Evolutionary conservation across 2,888 invertebrate genomes (phyloP).

Genomic region (Blastobasis lacticolella): DNA sequence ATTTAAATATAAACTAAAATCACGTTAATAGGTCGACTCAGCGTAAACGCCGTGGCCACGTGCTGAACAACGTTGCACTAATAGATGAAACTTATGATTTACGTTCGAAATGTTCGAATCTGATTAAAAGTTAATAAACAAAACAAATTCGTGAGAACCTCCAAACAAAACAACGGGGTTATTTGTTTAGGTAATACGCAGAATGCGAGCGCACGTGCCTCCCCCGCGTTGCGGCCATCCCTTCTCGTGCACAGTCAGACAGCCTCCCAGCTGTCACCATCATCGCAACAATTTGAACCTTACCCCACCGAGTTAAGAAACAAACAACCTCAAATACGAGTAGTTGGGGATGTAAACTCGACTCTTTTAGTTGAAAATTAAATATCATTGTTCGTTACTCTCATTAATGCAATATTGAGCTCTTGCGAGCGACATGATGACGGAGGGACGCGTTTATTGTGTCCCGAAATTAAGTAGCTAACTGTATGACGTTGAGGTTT

Average conservation of each 20-base stretch:
- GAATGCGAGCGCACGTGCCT: slow-evolving; percentile 65
- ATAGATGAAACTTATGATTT: too few species aligned
- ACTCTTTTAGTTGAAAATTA: slow-evolving; percentile 62
- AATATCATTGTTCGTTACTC: slow-evolving; percentile 65
- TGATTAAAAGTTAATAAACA: slow-evolving; percentile 22
- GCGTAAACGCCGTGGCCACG: too few species aligned
- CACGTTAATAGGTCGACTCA: too few species aligned
- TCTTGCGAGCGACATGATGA: slow-evolving; percentile 34
- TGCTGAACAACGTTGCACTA: too few species aligned
- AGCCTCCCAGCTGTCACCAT: slow-evolving; percentile 20
- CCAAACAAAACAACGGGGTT: slow-evolving; percentile 40
- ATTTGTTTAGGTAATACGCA: slow-evolving; percentile 71
- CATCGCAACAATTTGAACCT: slow-evolving; percentile 12
- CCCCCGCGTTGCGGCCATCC: slow-evolving; percentile 34
- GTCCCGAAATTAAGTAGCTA: slow-evolving; percentile 55
- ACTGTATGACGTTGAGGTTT: background rate
- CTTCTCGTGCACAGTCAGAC: slow-evolving; percentile 29
- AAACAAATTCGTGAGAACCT: slow-evolving; percentile 56
- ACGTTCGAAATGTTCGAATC: too few species aligned
- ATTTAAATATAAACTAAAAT: too few species aligned
- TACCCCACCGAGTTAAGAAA: slow-evolving; percentile 9
- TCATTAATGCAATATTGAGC: slow-evolving; percentile 68
- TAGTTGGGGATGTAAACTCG: slow-evolving; percentile 28
- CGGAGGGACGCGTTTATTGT: slow-evolving; percentile 56
- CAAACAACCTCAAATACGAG: too few species aligned